Conservation (phyloP, 2,113 vertebrate genomes). For the Aptenodytes patagonicus region DNA sequence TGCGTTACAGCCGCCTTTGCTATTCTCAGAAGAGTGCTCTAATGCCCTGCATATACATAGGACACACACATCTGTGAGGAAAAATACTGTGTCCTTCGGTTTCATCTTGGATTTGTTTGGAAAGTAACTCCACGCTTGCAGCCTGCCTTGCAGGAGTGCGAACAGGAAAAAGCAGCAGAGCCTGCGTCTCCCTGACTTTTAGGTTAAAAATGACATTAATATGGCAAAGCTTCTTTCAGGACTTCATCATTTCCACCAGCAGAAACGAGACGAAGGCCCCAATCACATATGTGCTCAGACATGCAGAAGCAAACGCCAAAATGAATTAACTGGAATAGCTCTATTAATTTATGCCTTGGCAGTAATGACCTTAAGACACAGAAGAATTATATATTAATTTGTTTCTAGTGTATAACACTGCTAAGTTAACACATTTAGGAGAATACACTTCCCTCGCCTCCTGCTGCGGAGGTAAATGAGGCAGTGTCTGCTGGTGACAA, state of each 20-base stretch:
- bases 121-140: background rate
- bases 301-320: constrained; percentile 66
- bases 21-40: constrained; percentile 49
- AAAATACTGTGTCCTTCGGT: background rate
- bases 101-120: background rate
- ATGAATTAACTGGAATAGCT: constrained; percentile 69
- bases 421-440: constrained; percentile 71
- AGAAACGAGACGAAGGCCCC: background rate
- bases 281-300: constrained; percentile 64
- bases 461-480: constrained; percentile 69
- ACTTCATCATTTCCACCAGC: constrained; percentile 21
- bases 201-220: constrained; percentile 47
- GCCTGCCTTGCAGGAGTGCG: background rate
- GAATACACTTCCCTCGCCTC: constrained; percentile 48
- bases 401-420: constrained; percentile 65
- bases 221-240: constrained; percentile 25
- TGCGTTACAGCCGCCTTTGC: background rate
- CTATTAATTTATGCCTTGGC: constrained; percentile 75
- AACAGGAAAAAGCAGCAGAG: background rate
- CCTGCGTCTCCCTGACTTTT: background rate
- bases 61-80: constrained; percentile 36
- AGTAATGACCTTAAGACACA: constrained; percentile 76
- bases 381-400: constrained; percentile 77
- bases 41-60: constrained; percentile 35
- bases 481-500: background rate